Base-by-base conservation (phyloP, 2,797 vertebrate species). In the Todus mexicanus region DNA sequence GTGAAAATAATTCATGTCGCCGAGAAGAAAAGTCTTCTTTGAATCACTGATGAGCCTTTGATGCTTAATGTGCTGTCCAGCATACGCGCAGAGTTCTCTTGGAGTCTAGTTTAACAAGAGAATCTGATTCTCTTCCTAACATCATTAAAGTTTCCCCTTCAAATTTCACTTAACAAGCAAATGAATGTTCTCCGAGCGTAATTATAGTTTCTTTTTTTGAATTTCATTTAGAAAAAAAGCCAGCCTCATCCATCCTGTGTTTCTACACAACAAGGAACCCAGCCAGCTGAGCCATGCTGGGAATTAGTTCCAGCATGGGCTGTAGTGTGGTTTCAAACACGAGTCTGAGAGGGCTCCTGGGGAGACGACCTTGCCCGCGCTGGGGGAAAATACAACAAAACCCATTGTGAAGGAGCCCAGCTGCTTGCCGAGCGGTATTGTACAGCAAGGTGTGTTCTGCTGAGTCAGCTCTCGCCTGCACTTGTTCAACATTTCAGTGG, bases 151-250 rank as follows among this genome's bases (percentile, higher is more conserved):
- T 92, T 95, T 89, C 93, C 84, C 90, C 94, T 96, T 96, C 93
- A 94, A 77, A 96, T 94, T 94, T 95, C 89, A 79, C 91, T 94
- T 95, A 95, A 96, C 92, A 65, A 94, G 94, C 88, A 94, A 96
- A 94, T 94, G 90, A 87, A 82, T 87, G 90, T 89, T 93, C 95
- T 95, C 69, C 78, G 59, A 27, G 60, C n/a, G 11, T 95, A 91
- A 95, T 94, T 93, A 93, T 40, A 53, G 83, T 87, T 89, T 57
- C 42, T 73, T 92, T 82, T 78, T 63, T 61, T 54, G 33, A 73
- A 40, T n/a, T 65, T 60, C 50, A 48, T 57, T 91, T 59, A 65
- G 71, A 48, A 56, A 59, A 35, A 59, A 71, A 71, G 42, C 26
- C 90, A 53, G 60, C 70, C 73, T 65, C 31, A 35, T 38, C 75